Base-by-base conservation (phyloP, 2,888 invertebrate genomes). In the Dynastes hyllus region DNA sequence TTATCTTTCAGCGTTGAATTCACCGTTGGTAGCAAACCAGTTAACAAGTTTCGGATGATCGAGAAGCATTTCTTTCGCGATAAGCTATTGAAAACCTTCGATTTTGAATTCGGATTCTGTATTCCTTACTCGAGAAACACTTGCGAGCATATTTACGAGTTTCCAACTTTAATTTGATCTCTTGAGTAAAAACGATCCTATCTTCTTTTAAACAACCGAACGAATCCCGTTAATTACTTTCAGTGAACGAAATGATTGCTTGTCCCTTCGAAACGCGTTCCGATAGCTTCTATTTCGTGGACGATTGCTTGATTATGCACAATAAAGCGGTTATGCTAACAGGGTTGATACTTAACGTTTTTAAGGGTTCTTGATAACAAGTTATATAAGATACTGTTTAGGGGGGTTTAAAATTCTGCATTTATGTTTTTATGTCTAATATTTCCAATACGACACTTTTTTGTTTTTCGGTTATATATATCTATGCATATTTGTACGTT, bases 301-400 rank as follows among this genome's bases (percentile, higher is more conserved):
- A 99, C 89, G 96, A 98, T 89, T 93, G 93, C 86, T 93, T 99
- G 79, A 96, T 99, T 82, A 99, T 99, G 98, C 99, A 99, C 91
- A 99, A 99, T 90, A 99, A 99, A 91, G 99, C 99, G 55, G 99
- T 89, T 99, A 99, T 90, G 97, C 98, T n/a, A n/a, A n/a, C n/a
- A n/a, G n/a, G n/a, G n/a, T n/a, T n/a, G n/a, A n/a, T n/a, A n/a
- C n/a, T n/a, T n/a, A n/a, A n/a, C n/a, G n/a, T n/a, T n/a, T n/a
- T 40, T 40, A 75, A 75, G 73, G 73, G 73, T 75, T 61, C 32
- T 61, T 11, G 13, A 61, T 51, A 22, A 29, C 69, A 69, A 22
- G 55, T 58, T 61, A 61, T 58, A 58, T n/a, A n/a, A n/a, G n/a
- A n/a, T 75, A 75, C 63, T 45, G 45, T 2, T 61, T 75, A 61